Conservation (phyloP, 2,797 vertebrate genomes). For the Leptoclinus maculatus region DNA sequence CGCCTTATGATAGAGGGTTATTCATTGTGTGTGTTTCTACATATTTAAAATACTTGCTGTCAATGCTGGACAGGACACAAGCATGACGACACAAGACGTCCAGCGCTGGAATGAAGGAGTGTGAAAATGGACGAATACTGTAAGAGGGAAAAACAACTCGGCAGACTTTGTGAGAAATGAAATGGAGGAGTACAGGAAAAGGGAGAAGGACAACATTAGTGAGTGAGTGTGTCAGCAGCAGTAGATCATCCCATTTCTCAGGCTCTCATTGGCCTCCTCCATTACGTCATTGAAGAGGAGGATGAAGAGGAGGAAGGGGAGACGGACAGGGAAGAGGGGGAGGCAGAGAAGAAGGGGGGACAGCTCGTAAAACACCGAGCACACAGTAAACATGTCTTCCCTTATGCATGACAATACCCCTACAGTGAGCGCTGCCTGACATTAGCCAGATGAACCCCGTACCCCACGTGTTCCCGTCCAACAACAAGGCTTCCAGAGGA, state of each 20-base stretch:
- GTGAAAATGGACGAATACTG: conserved; percentile 33
- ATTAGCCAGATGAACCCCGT: conserved; percentile 85
- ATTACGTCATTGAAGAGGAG: conserved; percentile 88
- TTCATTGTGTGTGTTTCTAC: not conserved
- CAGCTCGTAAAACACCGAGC: conserved; percentile 90
- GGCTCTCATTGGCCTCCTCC: conserved; percentile 82
- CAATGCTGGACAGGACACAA: conserved; percentile 40
- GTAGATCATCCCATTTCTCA: conserved; percentile 90
- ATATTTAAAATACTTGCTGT: not conserved
- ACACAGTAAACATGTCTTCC: conserved; percentile 92
- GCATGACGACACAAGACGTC: conserved; percentile 19
- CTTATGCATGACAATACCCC: conserved; percentile 89
- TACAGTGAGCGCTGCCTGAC: conserved; percentile 88
- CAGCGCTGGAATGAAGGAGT: conserved; percentile 20
- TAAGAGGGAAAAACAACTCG: conserved; percentile 26
- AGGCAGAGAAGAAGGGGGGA: conserved; percentile 64
- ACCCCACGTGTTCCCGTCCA: conserved; percentile 70
- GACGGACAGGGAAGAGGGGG: conserved; percentile 64
- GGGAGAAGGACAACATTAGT: conserved; percentile 78
- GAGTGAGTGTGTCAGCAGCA: conserved; percentile 82
- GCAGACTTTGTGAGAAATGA: conserved; percentile 50
- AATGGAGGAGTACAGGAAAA: conserved; percentile 66
- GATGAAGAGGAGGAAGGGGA: conserved; percentile 49
- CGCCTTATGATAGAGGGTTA: not conserved
- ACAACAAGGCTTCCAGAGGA: conserved; percentile 64